These are phyloP conservation scores for Limanda limanda DNA, from an alignment of 2,113 vertebrate genomes.

Conservation along the genomic window DNA sequence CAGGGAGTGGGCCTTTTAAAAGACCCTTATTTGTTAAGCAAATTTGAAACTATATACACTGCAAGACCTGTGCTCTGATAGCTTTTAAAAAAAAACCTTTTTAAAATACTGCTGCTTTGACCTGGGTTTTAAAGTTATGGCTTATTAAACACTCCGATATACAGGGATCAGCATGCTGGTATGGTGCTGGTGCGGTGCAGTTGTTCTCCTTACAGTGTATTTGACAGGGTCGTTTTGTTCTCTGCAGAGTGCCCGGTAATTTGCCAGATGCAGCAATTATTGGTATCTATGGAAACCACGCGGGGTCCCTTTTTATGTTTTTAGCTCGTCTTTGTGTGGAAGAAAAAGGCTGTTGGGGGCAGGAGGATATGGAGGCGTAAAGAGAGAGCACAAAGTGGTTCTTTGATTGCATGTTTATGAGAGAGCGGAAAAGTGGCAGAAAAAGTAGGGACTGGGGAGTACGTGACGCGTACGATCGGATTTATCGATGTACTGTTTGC, in stretches of 20 bases:
- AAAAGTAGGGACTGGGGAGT: not conserved
- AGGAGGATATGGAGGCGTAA: slow-evolving; percentile 62
- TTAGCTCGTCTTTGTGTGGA: slow-evolving; percentile 72
- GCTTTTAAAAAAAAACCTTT: not conserved
- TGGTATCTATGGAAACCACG: slow-evolving; percentile 84
- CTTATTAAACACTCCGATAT: not conserved
- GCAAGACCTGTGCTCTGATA: not conserved
- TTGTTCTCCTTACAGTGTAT: slow-evolving; percentile 62
- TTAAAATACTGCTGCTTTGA: not conserved
- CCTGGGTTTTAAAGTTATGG: not conserved
- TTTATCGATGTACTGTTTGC: slow-evolving; percentile 30
- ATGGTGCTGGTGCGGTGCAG: slow-evolving; percentile 6
- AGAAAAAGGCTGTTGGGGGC: slow-evolving; percentile 54
- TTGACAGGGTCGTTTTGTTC: slow-evolving; percentile 69
- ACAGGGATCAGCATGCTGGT: slow-evolving; percentile 1
- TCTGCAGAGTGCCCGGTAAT: slow-evolving; percentile 78
- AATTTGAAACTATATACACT: slow-evolving; percentile 22
- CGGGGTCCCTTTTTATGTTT: slow-evolving; percentile 70
- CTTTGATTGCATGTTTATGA: slow-evolving; percentile 66
- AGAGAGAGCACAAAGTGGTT: slow-evolving; percentile 62
- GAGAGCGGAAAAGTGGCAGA: slow-evolving; percentile 18
- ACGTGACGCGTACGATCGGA: slow-evolving; percentile 9
- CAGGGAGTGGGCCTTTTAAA: slow-evolving; percentile 28
- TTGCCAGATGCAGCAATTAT: slow-evolving; percentile 84
- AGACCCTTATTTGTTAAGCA: not conserved